Conservation (phyloP, 2,888 invertebrate species). For the Nycteola revayana region DNA sequence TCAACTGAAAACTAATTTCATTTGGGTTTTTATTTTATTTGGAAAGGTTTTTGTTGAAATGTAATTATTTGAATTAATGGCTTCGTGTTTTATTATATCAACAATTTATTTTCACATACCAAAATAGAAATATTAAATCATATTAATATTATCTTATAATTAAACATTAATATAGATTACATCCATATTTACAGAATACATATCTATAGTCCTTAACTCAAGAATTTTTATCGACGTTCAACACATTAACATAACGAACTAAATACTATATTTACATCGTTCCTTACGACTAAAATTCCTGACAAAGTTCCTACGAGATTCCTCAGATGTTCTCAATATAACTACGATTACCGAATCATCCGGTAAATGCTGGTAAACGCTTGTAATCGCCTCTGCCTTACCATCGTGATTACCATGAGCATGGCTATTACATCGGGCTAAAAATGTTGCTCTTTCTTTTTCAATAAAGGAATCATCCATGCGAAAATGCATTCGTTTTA, state of each 20-base stretch:
- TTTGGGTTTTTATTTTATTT: too few species aligned
- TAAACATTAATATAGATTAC: too few species aligned
- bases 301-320: slow-evolving; percentile 47
- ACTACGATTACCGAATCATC: slow-evolving; percentile 70
- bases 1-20: too few species aligned
- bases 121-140: too few species aligned
- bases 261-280: slow-evolving; percentile 56
- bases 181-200: too few species aligned
- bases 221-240: slow-evolving; percentile 43
- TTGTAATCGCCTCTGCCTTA: slow-evolving; percentile 73
- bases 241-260: slow-evolving; percentile 47
- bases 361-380: slow-evolving; percentile 61
- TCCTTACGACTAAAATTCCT: slow-evolving; percentile 41
- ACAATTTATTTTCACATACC: too few species aligned
- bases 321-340: slow-evolving; percentile 62
- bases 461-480: slow-evolving; percentile 11
- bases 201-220: too few species aligned
- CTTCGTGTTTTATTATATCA: too few species aligned
- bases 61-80: too few species aligned
- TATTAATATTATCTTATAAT: too few species aligned
- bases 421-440: slow-evolving; percentile 55
- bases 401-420: slow-evolving; percentile 64
- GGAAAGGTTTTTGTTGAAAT: too few species aligned
- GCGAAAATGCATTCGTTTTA: neutral
- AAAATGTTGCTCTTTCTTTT: slow-evolving; percentile 36